These are phyloP conservation scores for Diplodus puntazzo DNA, from an alignment of 2,797 vertebrate genomes.

Conservation along the genomic window DNA sequence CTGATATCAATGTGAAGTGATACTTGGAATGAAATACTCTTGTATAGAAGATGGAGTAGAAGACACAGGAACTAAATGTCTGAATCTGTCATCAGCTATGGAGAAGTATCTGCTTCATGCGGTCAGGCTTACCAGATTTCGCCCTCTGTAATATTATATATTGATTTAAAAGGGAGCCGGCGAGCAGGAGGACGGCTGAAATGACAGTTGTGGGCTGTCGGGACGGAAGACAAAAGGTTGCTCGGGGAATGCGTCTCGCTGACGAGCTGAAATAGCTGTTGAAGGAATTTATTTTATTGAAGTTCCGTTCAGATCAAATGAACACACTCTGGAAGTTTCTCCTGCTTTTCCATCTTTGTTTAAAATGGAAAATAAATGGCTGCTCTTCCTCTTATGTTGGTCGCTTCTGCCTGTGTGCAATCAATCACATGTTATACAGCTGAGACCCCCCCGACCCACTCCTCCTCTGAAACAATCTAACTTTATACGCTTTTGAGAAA, in stretches of 20 bases:
- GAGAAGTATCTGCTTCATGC: slow-evolving; percentile 66
- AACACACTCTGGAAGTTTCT: slow-evolving; percentile 64
- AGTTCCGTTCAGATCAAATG: slow-evolving; percentile 79
- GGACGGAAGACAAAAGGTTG: slow-evolving; percentile 76
- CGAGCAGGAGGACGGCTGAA: slow-evolving; percentile 63
- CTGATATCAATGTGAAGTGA: slow-evolving; percentile 22
- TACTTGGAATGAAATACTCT: slow-evolving; percentile 41
- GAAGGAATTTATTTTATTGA: slow-evolving; percentile 82
- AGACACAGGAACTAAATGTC: slow-evolving; percentile 53
- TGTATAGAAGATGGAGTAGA: slow-evolving; percentile 25
- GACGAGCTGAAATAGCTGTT: slow-evolving; percentile 80
- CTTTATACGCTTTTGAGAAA: slow-evolving; percentile 31
- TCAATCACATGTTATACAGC: slow-evolving; percentile 66
- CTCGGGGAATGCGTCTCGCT: slow-evolving; percentile 68
- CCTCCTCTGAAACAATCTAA: slow-evolving; percentile 27
- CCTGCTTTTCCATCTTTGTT: slow-evolving; percentile 71
- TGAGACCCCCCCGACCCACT: background rate
- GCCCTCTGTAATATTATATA: slow-evolving; percentile 84
- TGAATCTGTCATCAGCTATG: slow-evolving; percentile 53
- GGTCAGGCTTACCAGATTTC: slow-evolving; percentile 64
- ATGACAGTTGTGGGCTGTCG: slow-evolving; percentile 79
- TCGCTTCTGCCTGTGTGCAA: slow-evolving; percentile 54
- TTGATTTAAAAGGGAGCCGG: slow-evolving; percentile 78
- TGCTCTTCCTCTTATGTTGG: slow-evolving; percentile 37
- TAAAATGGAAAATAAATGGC: slow-evolving; percentile 74